Conservation (phyloP, 2,113 vertebrate genomes). For the Crotalus helleri region DNA sequence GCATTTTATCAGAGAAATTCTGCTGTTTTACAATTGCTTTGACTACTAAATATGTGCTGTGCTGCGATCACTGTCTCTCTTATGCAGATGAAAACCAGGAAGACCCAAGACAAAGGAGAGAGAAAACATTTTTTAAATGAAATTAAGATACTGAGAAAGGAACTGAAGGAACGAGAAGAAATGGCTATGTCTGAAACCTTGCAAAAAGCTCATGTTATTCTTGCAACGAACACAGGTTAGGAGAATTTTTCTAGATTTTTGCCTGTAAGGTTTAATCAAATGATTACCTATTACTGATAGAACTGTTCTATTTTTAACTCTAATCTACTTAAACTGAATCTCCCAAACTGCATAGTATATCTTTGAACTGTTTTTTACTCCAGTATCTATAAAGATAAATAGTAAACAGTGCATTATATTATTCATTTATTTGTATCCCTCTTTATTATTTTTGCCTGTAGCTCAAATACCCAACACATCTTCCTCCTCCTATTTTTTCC, state of each 20-base stretch:
- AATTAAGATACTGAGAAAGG: conserved; percentile 81
- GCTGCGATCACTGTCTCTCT: not conserved
- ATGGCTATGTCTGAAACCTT: conserved; percentile 80
- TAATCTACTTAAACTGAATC: not conserved
- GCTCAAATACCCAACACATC: not conserved
- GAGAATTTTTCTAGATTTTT: not conserved
- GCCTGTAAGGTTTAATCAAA: not conserved
- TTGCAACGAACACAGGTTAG: conserved; percentile 90
- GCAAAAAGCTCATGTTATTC: conserved; percentile 73
- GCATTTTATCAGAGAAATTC: not conserved
- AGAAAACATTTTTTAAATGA: conserved; percentile 73
- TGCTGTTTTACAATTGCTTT: not conserved
- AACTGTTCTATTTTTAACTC: not conserved
- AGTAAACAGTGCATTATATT: not conserved
- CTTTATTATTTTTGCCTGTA: not conserved
- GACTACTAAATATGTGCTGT: not conserved
- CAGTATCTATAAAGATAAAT: not conserved
- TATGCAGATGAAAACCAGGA: conserved; percentile 76
- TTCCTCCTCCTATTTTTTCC: not conserved
- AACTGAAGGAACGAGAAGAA: conserved; percentile 86
- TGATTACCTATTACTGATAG: not conserved
- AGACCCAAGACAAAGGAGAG: conserved; percentile 78
- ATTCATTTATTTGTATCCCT: not conserved
- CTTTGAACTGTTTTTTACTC: not conserved
- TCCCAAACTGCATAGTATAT: not conserved